Evolutionary conservation across 2,113 vertebrate genomes (phyloP), one percentile per base, ranked within the genome.

Genomic region (Jaculus jaculus): DNA sequence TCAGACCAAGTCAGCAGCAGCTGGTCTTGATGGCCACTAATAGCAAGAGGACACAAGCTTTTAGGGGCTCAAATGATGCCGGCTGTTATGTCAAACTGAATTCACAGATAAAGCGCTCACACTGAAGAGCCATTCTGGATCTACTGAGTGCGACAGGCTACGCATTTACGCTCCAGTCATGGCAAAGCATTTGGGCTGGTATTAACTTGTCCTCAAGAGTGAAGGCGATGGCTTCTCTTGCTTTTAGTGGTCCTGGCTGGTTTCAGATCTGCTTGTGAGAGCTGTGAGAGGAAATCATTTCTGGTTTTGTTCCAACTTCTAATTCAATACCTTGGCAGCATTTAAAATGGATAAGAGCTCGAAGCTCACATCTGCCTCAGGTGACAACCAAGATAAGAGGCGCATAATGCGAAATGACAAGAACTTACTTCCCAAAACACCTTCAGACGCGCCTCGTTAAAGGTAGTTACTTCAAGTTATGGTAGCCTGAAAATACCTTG

Each of bases 381-480:
- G 97, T 95, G 93, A 97, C 94, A 96, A 89, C 51, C 80, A 51
- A 93, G 92, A 95, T 83, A 95, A 96, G 94, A 60, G 78, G 66
- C 39, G 37, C 12, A 68, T 65, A 92, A 54, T 21, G 90, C 89
- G 83, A 87, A 95, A 72, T 68, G 85, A 92, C 71, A 82, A 75
- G 74, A 12, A 54, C 79, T 80, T n/a, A 51, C 88, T 90, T 68
- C 68, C 81, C 32, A 74, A 91, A 95, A 75, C 37, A 90, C 84
- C 79, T 94, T 92, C 21, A 77, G 90, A 94, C 39, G 77, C 39
- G 87, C 84, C 37, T 93, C 82, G 89, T 72, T 66, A 54, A 93
- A 92, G 54, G 74, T 18, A 95, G 85, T 42, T 75, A 68, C 58
- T 94, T 82, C n/a, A 91, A 80, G 66, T 68, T 47, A 83, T 54